A percentile compares a stretch with the other conserved stretches of the same genome.
Conservation (phyloP, 2,113 vertebrate genomes). For the Furnarius figulus region DNA sequence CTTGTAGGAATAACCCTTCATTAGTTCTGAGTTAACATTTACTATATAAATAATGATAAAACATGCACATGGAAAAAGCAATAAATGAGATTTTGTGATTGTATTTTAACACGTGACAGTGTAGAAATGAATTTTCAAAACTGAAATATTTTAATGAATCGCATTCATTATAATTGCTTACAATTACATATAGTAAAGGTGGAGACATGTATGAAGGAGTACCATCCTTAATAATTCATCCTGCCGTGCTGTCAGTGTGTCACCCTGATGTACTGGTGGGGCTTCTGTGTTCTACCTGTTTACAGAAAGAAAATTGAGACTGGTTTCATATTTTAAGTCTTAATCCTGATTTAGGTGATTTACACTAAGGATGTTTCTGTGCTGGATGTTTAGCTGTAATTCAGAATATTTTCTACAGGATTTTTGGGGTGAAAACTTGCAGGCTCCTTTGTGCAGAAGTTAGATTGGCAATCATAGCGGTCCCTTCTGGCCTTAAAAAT, state of each 20-base stretch:
- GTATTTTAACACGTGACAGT: neutral
- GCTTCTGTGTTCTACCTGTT: neutral
- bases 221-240: neutral
- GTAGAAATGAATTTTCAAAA: neutral
- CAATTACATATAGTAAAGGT: neutral
- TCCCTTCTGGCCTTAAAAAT: conserved; percentile 2
- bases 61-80: rapidly evolving
- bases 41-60: neutral
- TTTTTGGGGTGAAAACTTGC: neutral
- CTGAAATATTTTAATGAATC: neutral
- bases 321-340: neutral
- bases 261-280: neutral
- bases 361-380: neutral
- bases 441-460: neutral
- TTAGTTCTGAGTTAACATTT: neutral
- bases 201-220: neutral
- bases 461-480: neutral
- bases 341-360: neutral
- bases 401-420: neutral
- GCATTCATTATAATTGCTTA: neutral
- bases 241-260: neutral
- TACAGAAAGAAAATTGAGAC: neutral
- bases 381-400: neutral
- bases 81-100: neutral
- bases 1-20: neutral